phyloP scores from a whole-genome alignment of 2,797 vertebrate genomes.

The Cynodonichthys magdalenae region DNA sequence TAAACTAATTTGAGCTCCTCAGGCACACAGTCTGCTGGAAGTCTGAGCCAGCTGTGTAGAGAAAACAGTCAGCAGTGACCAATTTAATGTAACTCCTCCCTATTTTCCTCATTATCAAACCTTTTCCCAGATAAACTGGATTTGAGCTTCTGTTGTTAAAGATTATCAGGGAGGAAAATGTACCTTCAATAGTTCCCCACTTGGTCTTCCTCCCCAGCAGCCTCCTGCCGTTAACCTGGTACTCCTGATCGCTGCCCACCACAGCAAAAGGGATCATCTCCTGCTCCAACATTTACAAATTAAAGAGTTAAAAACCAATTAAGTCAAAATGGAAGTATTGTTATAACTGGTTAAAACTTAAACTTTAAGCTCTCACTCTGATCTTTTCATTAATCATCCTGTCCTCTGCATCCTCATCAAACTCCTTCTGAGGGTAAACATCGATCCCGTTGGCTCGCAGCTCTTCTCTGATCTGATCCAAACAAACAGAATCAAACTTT shows the following conservation, averaged over 20 bases:
- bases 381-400: slow-evolving; percentile 95
- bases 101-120: background rate
- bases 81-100: background rate
- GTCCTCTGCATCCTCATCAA: slow-evolving; percentile 95
- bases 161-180: background rate
- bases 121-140: background rate
- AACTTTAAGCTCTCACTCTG: slow-evolving; percentile 84
- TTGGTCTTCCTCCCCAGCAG: slow-evolving; percentile 97
- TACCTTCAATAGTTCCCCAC: slow-evolving; percentile 99
- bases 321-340: background rate
- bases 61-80: slow-evolving; percentile 25
- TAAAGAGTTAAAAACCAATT: background rate
- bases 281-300: slow-evolving; percentile 66
- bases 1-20: slow-evolving; percentile 36
- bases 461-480: slow-evolving; percentile 90
- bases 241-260: slow-evolving; percentile 97
- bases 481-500: slow-evolving; percentile 10
- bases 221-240: slow-evolving; percentile 95
- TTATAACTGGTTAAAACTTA: background rate
- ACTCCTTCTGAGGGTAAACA: slow-evolving; percentile 96
- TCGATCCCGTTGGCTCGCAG: slow-evolving; percentile 93
- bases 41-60: slow-evolving; percentile 23
- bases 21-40: slow-evolving; percentile 30
- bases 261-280: slow-evolving; percentile 99
- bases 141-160: slow-evolving; percentile 1